Evolutionary conservation across 2,888 invertebrate genomes (phyloP).

Genomic region (Drosophila imparisetae): DNA sequence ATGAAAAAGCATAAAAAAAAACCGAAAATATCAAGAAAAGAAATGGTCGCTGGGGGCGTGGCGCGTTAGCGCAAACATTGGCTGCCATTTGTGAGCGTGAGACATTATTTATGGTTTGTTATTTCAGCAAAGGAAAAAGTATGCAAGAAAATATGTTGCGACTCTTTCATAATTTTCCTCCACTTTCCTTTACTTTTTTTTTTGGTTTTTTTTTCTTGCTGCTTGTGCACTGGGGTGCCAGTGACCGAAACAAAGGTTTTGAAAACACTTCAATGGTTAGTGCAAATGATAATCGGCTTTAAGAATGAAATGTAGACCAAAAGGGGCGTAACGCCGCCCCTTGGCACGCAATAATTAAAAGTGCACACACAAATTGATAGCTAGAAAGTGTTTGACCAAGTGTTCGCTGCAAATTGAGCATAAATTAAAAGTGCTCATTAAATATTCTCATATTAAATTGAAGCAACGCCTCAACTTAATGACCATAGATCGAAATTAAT

Average conservation of each 20-base stretch:
- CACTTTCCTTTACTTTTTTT: conserved; percentile 10
- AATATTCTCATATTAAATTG: conserved; percentile 65
- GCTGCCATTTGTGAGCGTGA: conserved; percentile 79
- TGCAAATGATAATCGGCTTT: conserved; percentile 42
- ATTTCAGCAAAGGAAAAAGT: conserved; percentile 73
- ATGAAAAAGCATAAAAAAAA: conserved; percentile 34
- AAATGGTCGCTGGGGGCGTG: conserved; percentile 59
- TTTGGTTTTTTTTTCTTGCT: not conserved
- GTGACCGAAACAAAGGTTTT: conserved; percentile 57
- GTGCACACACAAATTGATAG: conserved; percentile 61
- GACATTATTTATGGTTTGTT: conserved; percentile 84
- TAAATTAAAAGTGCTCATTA: conserved; percentile 75
- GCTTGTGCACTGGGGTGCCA: not conserved
- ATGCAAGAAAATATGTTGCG: conserved; percentile 78
- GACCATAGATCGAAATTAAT: conserved; percentile 81
- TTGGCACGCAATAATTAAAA: conserved; percentile 62
- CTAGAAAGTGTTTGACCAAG: conserved; percentile 26
- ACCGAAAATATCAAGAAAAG: conserved; percentile 17
- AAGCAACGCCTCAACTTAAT: conserved; percentile 68
- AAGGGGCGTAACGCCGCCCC: conserved; percentile 8
- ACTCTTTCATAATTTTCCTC: conserved; percentile 76
- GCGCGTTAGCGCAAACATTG: conserved; percentile 64
- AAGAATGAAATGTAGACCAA: conserved; percentile 59
- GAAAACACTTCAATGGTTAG: conserved; percentile 7
- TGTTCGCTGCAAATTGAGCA: conserved; percentile 51